phyloP scores from a whole-genome alignment of 2,113 vertebrate species.

The Ramphastos sulfuratus region DNA sequence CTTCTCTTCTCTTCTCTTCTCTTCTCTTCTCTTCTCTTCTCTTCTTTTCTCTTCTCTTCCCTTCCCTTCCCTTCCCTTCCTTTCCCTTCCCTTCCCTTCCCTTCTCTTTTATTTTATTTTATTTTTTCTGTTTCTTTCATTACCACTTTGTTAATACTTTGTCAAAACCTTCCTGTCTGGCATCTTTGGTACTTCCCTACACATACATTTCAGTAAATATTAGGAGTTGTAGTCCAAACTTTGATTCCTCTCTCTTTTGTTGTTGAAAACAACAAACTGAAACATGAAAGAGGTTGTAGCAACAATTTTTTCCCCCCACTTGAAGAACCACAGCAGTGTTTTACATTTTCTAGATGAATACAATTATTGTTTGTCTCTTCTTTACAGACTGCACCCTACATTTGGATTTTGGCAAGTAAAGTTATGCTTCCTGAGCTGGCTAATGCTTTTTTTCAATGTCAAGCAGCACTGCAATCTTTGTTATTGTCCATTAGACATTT shows the following conservation, averaged over 20 bases:
- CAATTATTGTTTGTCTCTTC: not conserved
- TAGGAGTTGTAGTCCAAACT: conserved; percentile 13
- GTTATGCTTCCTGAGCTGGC: not conserved
- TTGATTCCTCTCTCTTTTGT: conserved; percentile 25
- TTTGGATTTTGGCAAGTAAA: conserved; percentile 2
- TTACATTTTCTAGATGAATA: not conserved
- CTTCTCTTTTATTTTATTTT: too few species aligned
- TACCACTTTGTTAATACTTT: not conserved
- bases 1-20: too few species aligned
- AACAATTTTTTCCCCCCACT: not conserved
- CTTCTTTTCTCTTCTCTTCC: too few species aligned
- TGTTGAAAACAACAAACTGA: conserved; percentile 45
- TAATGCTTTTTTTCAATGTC: not conserved
- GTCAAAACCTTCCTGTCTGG: not conserved
- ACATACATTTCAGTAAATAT: not conserved
- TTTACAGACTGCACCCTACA: not conserved
- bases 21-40: too few species aligned
- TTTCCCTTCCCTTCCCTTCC: too few species aligned
- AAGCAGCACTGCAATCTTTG: not conserved
- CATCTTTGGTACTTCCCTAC: not conserved
- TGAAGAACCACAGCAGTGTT: not conserved
- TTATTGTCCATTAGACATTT: not conserved
- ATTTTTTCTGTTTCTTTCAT: not conserved
- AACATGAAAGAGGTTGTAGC: conserved; percentile 24
- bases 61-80: too few species aligned